Evolutionary conservation across 2,113 vertebrate genomes (phyloP).

Genomic region (Alces alces): DNA sequence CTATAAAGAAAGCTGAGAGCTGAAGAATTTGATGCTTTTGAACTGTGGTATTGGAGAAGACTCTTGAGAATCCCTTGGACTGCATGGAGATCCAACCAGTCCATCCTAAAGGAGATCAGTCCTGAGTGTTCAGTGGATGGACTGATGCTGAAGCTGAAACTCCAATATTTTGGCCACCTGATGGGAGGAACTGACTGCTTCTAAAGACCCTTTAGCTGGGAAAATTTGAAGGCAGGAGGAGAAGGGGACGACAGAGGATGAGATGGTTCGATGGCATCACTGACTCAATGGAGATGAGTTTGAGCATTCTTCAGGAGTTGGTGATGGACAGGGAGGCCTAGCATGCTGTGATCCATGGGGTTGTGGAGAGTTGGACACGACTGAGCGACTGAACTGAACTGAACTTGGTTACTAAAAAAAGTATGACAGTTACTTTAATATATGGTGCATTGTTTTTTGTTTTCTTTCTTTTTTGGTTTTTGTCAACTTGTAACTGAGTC

Average conservation of each 20-base stretch:
- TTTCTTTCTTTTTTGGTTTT: not conserved
- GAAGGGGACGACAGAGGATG: not conserved
- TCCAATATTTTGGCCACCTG: not conserved
- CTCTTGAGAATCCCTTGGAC: not conserved
- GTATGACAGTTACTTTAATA: not conserved
- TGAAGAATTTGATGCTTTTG: not conserved
- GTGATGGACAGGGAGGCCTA: not conserved
- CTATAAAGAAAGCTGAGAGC: not conserved
- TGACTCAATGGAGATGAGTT: not conserved
- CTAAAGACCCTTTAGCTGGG: not conserved
- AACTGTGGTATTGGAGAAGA: not conserved
- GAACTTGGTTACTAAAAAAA: not conserved
- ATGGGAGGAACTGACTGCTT: not conserved
- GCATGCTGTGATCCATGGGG: not conserved
- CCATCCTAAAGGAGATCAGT: not conserved
- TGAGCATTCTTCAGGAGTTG: not conserved
- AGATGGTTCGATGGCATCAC: rapidly evolving
- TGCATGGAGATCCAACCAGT: not conserved
- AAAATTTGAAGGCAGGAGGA: not conserved
- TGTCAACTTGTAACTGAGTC: not conserved
- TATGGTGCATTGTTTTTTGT: not conserved
- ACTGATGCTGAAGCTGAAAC: not conserved
- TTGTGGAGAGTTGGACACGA: rapidly evolving
- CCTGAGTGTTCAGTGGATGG: not conserved
- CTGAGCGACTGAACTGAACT: not conserved